Evolutionary conservation across 1,140 invertebrate genomes (phyloP).

Genomic region (Panulirus ornatus): DNA sequence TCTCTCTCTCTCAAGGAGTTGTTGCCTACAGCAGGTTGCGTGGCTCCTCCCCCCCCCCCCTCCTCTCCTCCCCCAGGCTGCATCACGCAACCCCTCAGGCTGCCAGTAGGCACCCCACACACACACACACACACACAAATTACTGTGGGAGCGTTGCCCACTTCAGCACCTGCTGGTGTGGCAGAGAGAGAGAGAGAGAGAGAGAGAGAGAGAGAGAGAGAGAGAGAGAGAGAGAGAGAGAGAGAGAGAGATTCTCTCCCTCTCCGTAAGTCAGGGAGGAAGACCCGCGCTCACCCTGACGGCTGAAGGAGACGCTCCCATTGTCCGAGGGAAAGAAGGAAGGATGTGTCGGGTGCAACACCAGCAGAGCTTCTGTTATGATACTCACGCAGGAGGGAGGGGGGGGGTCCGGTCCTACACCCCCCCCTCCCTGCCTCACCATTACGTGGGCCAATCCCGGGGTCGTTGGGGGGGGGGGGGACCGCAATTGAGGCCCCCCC

Average conservation of each 20-base stretch:
- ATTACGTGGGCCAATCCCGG: too few relatives aligned
- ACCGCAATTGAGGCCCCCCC: too few relatives aligned
- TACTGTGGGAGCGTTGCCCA: not conserved
- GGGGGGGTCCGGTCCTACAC: too few relatives aligned
- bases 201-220: not conserved
- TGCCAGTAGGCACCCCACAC: not conserved
- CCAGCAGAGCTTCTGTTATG: too few relatives aligned
- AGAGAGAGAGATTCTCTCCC: not conserved
- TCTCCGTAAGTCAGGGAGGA: not conserved
- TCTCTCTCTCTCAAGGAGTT: not conserved
- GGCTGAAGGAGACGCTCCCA: too few relatives aligned
- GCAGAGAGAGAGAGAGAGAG: not conserved
- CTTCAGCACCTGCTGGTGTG: not conserved
- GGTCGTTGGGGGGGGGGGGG: too few relatives aligned
- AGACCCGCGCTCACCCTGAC: not conserved
- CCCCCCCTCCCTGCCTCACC: too few relatives aligned
- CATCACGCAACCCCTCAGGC: not conserved
- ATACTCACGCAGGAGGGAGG: too few relatives aligned
- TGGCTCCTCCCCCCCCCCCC: not conserved
- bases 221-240: not conserved
- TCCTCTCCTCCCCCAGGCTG: not conserved
- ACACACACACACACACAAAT: not conserved
- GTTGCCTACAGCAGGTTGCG: not conserved
- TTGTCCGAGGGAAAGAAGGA: too few relatives aligned
- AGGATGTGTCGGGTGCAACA: too few relatives aligned